phyloP scores from a whole-genome alignment of 2,113 vertebrate species.

The Thinocorus orbignyianus region DNA sequence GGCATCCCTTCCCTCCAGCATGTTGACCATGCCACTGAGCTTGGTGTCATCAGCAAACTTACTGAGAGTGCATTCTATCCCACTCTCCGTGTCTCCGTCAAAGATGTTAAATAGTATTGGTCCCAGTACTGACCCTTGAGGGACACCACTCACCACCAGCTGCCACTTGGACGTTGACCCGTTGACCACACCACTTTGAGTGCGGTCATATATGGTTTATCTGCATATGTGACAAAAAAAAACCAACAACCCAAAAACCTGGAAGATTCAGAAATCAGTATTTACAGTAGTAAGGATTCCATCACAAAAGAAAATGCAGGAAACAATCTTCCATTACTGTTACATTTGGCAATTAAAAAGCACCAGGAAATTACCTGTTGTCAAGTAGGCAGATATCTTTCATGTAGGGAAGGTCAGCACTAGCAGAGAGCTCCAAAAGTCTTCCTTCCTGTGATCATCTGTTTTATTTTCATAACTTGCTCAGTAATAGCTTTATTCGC shows the following conservation, averaged over 20 bases:
- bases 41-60: too few species aligned
- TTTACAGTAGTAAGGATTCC: background rate
- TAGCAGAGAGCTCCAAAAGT: background rate
- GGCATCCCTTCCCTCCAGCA: too few species aligned
- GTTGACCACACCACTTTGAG: too few species aligned
- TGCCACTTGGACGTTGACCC: too few species aligned
- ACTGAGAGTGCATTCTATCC: too few species aligned
- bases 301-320: background rate
- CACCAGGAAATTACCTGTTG: background rate
- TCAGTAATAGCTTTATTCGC: background rate
- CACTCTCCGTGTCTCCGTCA: too few species aligned
- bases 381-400: background rate
- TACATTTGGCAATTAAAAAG: background rate
- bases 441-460: background rate
- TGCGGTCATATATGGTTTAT: too few species aligned
- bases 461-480: background rate
- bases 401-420: background rate
- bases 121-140: too few species aligned
- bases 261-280: background rate
- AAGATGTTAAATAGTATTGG: too few species aligned
- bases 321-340: background rate
- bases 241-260: background rate
- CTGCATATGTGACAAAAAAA: background rate
- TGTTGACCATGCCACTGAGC: too few species aligned
- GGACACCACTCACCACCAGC: too few species aligned